phyloP scores from a whole-genome alignment of 2,113 vertebrate species.

The Varanus komodoensis region DNA sequence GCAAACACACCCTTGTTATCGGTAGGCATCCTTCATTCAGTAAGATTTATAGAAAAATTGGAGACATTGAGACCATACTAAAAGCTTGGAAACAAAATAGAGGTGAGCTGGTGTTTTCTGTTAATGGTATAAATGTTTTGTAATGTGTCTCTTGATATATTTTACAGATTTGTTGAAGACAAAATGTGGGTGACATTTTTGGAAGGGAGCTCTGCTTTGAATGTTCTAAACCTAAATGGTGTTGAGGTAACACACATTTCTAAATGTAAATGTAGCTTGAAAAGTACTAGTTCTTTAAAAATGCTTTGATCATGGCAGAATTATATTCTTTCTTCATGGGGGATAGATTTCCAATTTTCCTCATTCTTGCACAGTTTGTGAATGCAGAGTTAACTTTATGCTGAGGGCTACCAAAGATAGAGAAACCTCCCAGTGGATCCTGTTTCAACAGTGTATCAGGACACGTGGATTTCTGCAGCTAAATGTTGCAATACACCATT shows the following conservation, averaged over 20 bases:
- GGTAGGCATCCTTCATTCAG: neutral
- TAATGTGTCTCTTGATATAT: slow-evolving; percentile 21
- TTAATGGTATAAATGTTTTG: neutral
- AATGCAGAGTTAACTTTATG: neutral
- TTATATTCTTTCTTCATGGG: neutral
- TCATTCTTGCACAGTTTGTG: neutral
- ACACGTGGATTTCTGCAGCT: neutral
- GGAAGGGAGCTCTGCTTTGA: slow-evolving; percentile 95
- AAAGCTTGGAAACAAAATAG: neutral
- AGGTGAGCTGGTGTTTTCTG: neutral
- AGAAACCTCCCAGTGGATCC: neutral
- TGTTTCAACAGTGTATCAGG: neutral
- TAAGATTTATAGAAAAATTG: neutral
- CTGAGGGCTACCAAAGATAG: neutral
- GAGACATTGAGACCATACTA: neutral
- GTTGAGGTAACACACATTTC: slow-evolving; percentile 84
- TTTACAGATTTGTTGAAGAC: slow-evolving; percentile 94
- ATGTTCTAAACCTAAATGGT: slow-evolving; percentile 86
- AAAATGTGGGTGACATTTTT: slow-evolving; percentile 99
- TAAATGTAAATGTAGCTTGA: accelerated
- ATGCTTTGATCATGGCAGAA: neutral
- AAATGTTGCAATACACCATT: neutral
- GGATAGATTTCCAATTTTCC: neutral
- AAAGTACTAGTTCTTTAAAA: neutral
- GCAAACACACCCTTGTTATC: neutral